A percentile compares a stretch with the other conserved stretches of the same genome.
Evolutionary conservation across 2,888 invertebrate species (phyloP).

Genomic region (Pasiphila rectangulata): DNA sequence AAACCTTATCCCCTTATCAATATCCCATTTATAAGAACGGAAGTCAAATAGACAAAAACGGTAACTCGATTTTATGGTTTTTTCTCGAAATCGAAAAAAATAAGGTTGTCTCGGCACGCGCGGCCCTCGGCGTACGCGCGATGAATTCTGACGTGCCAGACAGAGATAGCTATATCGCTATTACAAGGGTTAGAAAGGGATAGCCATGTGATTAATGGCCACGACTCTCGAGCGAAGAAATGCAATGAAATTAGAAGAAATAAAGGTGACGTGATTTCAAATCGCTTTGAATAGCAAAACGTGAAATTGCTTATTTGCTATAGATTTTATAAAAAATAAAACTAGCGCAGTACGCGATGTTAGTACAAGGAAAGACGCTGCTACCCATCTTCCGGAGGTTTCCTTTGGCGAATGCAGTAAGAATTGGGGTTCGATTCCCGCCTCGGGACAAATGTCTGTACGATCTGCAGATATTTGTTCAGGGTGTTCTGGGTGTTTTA

Average conservation of each 20-base stretch:
- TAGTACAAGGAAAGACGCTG: too few species aligned
- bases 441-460: too few species aligned
- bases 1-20: conserved; percentile 6
- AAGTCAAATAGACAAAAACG: conserved; percentile 57
- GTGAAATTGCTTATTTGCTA: neutral
- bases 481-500: too few species aligned
- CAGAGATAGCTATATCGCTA: conserved; percentile 40
- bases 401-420: too few species aligned
- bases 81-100: conserved; percentile 64
- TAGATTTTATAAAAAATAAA: neutral
- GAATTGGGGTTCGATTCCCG: too few species aligned
- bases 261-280: conserved; percentile 56
- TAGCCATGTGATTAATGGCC: conserved; percentile 59
- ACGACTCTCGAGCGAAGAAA: conserved; percentile 64
- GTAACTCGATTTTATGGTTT: conserved; percentile 66
- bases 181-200: conserved; percentile 39
- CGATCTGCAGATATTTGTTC: too few species aligned
- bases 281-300: conserved; percentile 13
- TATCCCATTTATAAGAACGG: conserved; percentile 40
- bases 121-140: conserved; percentile 59
- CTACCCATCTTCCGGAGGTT: too few species aligned
- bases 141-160: conserved; percentile 58
- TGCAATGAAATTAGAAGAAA: conserved; percentile 75
- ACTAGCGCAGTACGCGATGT: too few species aligned
- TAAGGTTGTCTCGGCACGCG: conserved; percentile 68